Evolutionary conservation across 2,888 invertebrate genomes (phyloP).

Genomic region (Chloroclystis v-ata): DNA sequence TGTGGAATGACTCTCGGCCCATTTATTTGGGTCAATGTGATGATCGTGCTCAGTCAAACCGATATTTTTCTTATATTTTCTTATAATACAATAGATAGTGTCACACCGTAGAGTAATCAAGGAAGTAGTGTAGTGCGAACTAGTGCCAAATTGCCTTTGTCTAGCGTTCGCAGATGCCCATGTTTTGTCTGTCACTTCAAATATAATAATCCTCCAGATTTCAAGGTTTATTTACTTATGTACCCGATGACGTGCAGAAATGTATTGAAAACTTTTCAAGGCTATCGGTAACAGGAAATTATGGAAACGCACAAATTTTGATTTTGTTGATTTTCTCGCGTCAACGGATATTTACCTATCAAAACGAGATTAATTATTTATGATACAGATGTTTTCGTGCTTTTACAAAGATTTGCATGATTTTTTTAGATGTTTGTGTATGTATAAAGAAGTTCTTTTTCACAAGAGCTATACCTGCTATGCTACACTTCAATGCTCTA

Average conservation of each 20-base stretch:
- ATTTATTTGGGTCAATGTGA: conserved; percentile 75
- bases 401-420: no score
- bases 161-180: conserved; percentile 3
- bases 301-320: no score
- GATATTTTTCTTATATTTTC: conserved; percentile 16
- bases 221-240: conserved; percentile 3
- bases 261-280: not conserved
- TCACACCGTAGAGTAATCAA: conserved; percentile 9
- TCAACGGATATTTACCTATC: no score
- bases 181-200: conserved; percentile 12
- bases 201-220: not conserved
- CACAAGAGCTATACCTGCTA: no score
- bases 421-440: no score
- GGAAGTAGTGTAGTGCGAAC: conserved; percentile 6
- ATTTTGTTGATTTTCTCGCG: no score
- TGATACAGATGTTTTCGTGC: no score
- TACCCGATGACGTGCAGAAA: not conserved
- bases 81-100: conserved; percentile 8
- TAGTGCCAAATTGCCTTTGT: conserved; percentile 19
- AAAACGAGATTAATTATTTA: no score
- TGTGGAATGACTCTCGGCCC: conserved; percentile 61
- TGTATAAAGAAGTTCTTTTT: no score
- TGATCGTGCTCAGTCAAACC: conserved; percentile 63
- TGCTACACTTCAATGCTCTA: no score
- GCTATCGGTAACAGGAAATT: no score